A percentile compares a stretch with the other conserved stretches of the same genome.
Conservation (phyloP, 2,113 vertebrate species). For the Coturnix japonica region DNA sequence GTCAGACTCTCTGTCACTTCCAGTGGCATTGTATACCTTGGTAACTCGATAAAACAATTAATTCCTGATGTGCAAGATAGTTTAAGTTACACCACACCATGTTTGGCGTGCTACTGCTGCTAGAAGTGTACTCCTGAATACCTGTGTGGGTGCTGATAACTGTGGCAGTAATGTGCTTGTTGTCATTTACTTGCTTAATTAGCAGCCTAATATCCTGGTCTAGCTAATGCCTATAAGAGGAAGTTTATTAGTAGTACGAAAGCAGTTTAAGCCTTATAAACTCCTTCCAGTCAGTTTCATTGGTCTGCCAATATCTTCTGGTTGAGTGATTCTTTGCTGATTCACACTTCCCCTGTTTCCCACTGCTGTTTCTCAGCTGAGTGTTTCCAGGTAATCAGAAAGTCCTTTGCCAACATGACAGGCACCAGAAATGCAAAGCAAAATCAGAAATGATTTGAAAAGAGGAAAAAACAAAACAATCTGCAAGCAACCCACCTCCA, state of each 20-base stretch:
- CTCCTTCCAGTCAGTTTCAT: slow-evolving; percentile 60
- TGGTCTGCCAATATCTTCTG: slow-evolving; percentile 67
- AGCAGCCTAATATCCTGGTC: slow-evolving; percentile 68
- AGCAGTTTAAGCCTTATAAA: slow-evolving; percentile 66
- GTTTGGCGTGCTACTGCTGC: not conserved
- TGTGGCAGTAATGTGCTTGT: not conserved
- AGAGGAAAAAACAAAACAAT: not conserved
- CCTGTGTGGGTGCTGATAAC: slow-evolving; percentile 41
- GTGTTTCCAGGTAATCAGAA: slow-evolving; percentile 2
- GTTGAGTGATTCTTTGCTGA: slow-evolving; percentile 60
- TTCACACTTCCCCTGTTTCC: not conserved
- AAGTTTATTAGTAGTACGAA: slow-evolving; percentile 59
- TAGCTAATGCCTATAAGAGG: slow-evolving; percentile 53
- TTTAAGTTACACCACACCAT: not conserved
- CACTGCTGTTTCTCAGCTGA: slow-evolving; percentile 1
- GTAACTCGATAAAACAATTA: not conserved
- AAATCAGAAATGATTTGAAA: not conserved
- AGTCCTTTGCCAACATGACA: not conserved
- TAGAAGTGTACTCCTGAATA: not conserved
- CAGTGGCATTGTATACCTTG: not conserved
- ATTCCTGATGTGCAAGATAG: not conserved
- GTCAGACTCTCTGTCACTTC: not conserved
- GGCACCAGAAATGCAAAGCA: not conserved
- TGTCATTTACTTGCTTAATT: slow-evolving; percentile 70
- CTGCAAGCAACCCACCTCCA: not conserved